Evolutionary conservation across 2,797 vertebrate species (phyloP), one percentile per base, ranked within the genome.

Genomic region (Sebastes steindachneri): DNA sequence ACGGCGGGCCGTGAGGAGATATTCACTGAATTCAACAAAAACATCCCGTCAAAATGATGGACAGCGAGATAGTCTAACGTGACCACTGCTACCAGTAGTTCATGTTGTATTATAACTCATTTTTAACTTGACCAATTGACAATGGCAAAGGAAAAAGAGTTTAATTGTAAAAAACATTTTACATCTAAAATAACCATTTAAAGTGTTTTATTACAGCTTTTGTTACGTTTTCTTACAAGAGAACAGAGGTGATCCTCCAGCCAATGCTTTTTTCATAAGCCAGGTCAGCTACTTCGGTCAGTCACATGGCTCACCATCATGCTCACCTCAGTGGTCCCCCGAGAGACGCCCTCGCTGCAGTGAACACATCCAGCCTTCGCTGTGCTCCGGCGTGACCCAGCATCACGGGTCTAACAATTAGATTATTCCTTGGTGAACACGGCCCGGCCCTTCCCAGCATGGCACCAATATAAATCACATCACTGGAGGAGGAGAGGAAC

Each of bases 391-490:
- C 5, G 1, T 63, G 26, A 62, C 25, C 51, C 3, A 8, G 9
- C 65, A 62, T 48, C 74, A 54, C 17, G 9, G n/a, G 64, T 60
- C 63, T 19, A 35, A 72, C n/a, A 17, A 12, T 73, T 29, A 8
- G 59, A 74, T 72, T 64, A 53, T 25, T 48, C 66, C 37, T 41
- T 31, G 1, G 19, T 25, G 23, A 66, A 59, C 26, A 5, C 10
- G 6, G 25, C 63, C 23, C 1, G 1, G 73, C 35, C 23, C 54
- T 5, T 73, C 76, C 3, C 79, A 80, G 71, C 80, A 31, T n/a
- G 82, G 12, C 48, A 68, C 45, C 37, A 4, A 66, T 71, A 45
- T 25, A 31, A 73, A 77, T 78, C 55, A 35, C 37, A 67, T 60
- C 45, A 11, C n/a, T 37, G 35, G 35, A 73, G 75, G 72, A 66